Percentiles rank a stretch among this genome's conserved stretches.
Evolutionary conservation across 1,140 invertebrate genomes (phyloP).

Genomic region (Apolygus lucorum): DNA sequence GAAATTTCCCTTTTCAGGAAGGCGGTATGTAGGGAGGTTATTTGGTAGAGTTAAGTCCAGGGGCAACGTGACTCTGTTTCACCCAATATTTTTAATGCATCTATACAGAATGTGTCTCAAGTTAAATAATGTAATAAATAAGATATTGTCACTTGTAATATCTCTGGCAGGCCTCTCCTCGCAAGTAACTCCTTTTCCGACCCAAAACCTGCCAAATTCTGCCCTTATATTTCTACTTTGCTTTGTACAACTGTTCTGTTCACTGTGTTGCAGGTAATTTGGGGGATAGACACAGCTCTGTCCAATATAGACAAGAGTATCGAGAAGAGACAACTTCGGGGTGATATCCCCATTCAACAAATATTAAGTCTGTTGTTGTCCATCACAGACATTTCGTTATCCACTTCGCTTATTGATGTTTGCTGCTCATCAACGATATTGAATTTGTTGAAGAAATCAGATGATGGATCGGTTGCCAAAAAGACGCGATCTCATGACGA

Average conservation of each 20-base stretch:
- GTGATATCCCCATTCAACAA: not conserved
- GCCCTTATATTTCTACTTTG: too few species aligned
- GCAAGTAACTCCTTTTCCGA: too few species aligned
- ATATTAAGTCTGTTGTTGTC: not conserved
- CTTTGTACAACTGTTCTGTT: not conserved
- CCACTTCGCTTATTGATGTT: constrained; percentile 17
- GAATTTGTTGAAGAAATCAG: not conserved
- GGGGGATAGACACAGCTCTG: constrained; percentile 22
- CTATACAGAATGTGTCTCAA: too few species aligned
- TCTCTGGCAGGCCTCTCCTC: too few species aligned
- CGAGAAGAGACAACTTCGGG: not conserved
- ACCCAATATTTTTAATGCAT: too few species aligned
- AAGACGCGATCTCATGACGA: not conserved
- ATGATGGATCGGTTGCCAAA: not conserved
- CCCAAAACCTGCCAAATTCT: too few species aligned
- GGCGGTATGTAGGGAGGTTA: too few species aligned
- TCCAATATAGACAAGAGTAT: not conserved
- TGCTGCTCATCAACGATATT: constrained; percentile 20
- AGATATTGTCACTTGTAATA: too few species aligned
- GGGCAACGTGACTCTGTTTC: too few species aligned
- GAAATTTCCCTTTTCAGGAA: too few species aligned
- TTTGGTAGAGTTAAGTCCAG: too few species aligned
- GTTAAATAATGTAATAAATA: too few species aligned
- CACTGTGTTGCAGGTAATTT: constrained; percentile 26
- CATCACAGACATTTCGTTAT: not conserved